Evolutionary conservation across 2,888 invertebrate genomes (phyloP).

Genomic region (Meandrusa payeni): DNA sequence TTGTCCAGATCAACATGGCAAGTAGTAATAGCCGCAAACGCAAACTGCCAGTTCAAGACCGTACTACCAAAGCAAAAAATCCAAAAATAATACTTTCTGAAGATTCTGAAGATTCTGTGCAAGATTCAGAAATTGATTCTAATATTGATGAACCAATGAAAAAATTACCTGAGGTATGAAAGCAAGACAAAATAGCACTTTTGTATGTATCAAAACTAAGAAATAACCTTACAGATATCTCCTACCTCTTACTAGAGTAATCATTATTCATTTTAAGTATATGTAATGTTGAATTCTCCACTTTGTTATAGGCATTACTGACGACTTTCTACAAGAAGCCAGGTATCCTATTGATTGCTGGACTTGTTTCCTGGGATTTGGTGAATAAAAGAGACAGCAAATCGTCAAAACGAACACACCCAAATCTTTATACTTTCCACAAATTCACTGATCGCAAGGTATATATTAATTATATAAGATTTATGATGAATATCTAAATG

Average conservation of each 20-base stretch:
- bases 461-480: conserved; percentile 26
- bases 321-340: conserved; percentile 84
- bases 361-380: conserved; percentile 94
- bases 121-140: too few relatives aligned
- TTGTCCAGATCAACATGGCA: conserved; percentile 29
- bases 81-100: conserved; percentile 49
- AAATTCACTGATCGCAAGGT: conserved; percentile 85
- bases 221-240: background rate
- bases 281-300: background rate
- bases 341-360: conserved; percentile 89
- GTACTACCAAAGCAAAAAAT: conserved; percentile 40
- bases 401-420: conserved; percentile 84
- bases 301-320: conserved; percentile 74
- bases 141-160: conserved; percentile 80
- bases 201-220: too few relatives aligned
- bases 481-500: too few relatives aligned
- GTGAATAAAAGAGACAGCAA: conserved; percentile 90
- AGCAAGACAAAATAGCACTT: too few relatives aligned
- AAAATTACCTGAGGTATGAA: conserved; percentile 81
- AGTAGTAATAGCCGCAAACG: conserved; percentile 45
- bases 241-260: background rate
- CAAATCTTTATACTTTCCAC: conserved; percentile 91
- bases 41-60: conserved; percentile 32
- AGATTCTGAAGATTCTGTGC: conserved; percentile 52
- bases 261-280: background rate